These are phyloP conservation scores for Chrysomela aeneicollis DNA, from an alignment of 2,888 invertebrate genomes.

Conservation along the genomic window DNA sequence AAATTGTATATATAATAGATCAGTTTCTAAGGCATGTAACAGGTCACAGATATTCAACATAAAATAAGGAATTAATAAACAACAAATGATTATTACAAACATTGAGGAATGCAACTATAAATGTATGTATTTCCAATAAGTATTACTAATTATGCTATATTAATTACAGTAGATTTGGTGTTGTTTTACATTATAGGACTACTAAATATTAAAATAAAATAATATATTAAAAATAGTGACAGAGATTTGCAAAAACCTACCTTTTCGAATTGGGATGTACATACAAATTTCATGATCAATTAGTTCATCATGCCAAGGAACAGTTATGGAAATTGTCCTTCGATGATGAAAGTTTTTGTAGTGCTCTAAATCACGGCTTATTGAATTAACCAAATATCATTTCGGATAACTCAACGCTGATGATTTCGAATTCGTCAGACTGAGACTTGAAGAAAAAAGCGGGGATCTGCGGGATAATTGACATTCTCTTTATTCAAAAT, in stretches of 20 bases:
- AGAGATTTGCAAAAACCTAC: slow-evolving; percentile 10
- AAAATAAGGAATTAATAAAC: slow-evolving; percentile 42
- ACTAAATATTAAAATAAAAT: slow-evolving; percentile 13
- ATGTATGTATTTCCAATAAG: slow-evolving; percentile 25
- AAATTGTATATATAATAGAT: slow-evolving; percentile 50
- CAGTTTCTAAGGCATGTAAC: slow-evolving; percentile 54
- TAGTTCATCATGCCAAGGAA: too few species aligned
- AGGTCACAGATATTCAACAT: slow-evolving; percentile 53
- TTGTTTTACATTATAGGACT: slow-evolving; percentile 24
- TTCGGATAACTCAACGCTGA: too few species aligned
- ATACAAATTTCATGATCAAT: too few species aligned
- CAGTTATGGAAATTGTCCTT: too few species aligned
- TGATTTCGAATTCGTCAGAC: too few species aligned
- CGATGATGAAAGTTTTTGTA: too few species aligned
- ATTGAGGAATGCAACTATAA: slow-evolving; percentile 41
- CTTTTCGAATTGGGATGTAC: too few species aligned
- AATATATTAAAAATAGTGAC: slow-evolving; percentile 12
- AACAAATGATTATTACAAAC: slow-evolving; percentile 42
- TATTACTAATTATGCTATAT: slow-evolving; percentile 27
- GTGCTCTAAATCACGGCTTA: too few species aligned
- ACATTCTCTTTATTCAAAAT: too few species aligned
- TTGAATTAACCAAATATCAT: too few species aligned
- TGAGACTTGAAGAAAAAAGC: too few species aligned
- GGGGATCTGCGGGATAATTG: too few species aligned
- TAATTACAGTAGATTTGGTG: slow-evolving; percentile 42